Conservation (phyloP, 2,888 invertebrate species). For the Ischnus inquisitorius region DNA sequence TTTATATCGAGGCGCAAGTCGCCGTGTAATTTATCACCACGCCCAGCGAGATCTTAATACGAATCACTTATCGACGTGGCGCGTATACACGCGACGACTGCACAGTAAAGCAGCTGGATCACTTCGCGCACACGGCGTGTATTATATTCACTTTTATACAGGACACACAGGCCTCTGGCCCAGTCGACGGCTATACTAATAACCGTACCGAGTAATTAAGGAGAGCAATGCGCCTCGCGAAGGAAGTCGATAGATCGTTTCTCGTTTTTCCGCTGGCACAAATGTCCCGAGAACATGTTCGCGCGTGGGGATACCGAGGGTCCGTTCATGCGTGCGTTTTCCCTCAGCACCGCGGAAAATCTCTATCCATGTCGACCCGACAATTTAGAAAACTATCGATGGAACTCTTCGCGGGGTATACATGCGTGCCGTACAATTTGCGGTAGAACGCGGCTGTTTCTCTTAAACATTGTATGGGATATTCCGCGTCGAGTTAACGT, state of each 20-base stretch:
- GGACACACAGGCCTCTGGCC: slow-evolving; percentile 18
- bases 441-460: not conserved
- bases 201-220: slow-evolving; percentile 76
- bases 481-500: not conserved
- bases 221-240: slow-evolving; percentile 68
- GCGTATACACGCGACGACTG: not conserved
- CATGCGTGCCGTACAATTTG: slow-evolving; percentile 16
- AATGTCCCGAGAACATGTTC: slow-evolving; percentile 14
- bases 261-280: slow-evolving; percentile 28
- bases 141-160: slow-evolving; percentile 17
- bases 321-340: slow-evolving; percentile 60
- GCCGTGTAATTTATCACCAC: slow-evolving; percentile 79
- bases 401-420: slow-evolving; percentile 68
- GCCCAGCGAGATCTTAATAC: slow-evolving; percentile 81
- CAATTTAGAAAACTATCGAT: slow-evolving; percentile 77
- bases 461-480: not conserved
- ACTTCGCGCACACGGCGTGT: slow-evolving; percentile 29
- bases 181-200: slow-evolving; percentile 69
- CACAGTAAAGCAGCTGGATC: slow-evolving; percentile 19
- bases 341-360: slow-evolving; percentile 39
- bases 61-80: slow-evolving; percentile 79
- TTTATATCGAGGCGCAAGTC: slow-evolving; percentile 70
- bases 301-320: slow-evolving; percentile 5
- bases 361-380: slow-evolving; percentile 55
- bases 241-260: slow-evolving; percentile 65